These are phyloP conservation scores for Menura novaehollandiae DNA, from an alignment of 2,113 vertebrate genomes.

Conservation along the genomic window DNA sequence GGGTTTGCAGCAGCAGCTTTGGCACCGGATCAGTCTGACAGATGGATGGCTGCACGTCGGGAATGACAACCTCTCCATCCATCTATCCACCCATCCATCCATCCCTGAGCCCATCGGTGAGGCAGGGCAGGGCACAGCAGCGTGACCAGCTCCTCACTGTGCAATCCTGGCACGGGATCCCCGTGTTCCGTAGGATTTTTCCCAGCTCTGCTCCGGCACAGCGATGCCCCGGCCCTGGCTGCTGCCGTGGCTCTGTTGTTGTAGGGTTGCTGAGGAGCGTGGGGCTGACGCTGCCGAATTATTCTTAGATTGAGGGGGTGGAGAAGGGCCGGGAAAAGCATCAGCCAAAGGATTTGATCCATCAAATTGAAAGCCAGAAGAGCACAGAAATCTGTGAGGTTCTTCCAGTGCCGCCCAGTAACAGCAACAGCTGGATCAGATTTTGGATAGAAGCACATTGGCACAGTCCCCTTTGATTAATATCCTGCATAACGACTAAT, in stretches of 20 bases:
- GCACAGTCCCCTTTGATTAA: constrained; percentile 22
- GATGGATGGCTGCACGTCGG: neutral
- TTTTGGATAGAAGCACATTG: neutral
- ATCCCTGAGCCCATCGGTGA: fast-evolving
- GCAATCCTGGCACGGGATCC: neutral
- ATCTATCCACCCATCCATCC: neutral
- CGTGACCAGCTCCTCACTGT: fast-evolving
- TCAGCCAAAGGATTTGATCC: constrained; percentile 26
- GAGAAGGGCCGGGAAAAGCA: constrained; percentile 31
- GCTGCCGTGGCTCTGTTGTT: neutral
- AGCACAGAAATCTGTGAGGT: neutral
- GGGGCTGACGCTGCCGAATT: constrained; percentile 30
- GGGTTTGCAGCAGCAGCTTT: neutral
- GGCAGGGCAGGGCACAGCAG: neutral
- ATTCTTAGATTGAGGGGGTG: constrained; percentile 56
- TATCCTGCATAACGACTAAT: constrained; percentile 23
- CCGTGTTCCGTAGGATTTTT: fast-evolving
- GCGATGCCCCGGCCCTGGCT: neutral
- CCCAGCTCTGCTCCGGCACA: neutral
- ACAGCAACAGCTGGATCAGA: neutral
- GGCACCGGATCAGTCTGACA: neutral
- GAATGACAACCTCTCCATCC: neutral
- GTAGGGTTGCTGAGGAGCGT: neutral
- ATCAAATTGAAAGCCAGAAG: neutral
- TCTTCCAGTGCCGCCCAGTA: neutral